Evolutionary conservation across 2,888 invertebrate genomes (phyloP), one percentile per base, ranked within the genome.

Genomic region (Meloe dianella): DNA sequence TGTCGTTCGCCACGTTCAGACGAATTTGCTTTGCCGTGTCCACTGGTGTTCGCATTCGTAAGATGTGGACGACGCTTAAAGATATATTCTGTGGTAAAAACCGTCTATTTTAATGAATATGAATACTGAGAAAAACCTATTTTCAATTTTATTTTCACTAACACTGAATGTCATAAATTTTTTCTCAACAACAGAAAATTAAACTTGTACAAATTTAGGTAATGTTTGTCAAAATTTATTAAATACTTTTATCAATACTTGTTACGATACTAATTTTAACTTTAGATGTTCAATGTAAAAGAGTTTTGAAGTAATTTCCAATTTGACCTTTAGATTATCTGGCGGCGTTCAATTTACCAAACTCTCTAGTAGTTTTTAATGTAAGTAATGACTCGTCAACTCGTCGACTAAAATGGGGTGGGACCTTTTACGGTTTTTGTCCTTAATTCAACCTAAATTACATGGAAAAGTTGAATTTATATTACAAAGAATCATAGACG

Each of bases 281-380:
- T 51, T 68, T 71, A 69, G 72, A 70, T 73, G 71, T 73, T 71
- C 69, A 67, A 69, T 67, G 66, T 70, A 64, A 66, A 66, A 64
- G 64, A 73, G 69, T 74, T 74, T 70, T 67, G 65, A 71, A 68
- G 71, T 72, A 74, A 75, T 75, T 75, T 75, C 75, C 75, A 73
- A 75, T 74, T 73, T 74, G 74, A 75, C 75, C 73, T 74, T 74
- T 68, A 73, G 74, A 75, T 75, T 72, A 75, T 75, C 73, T 71
- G 72, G 68, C 70, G 68, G 71, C 73, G 75, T 73, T 74, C 73
- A 74, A 74, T 74, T 72, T 73, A 70, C 71, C 70, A 71, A 75
- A 74, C 73, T 77, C 73, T 74, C 75, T 74, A 77, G 74, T 76
- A 75, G 77, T 76, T 77, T 77, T 77, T 77, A 75, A 77, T 77